These are phyloP conservation scores for Sphecodes monilicornis DNA, from an alignment of 2,888 invertebrate genomes.

Conservation along the genomic window DNA sequence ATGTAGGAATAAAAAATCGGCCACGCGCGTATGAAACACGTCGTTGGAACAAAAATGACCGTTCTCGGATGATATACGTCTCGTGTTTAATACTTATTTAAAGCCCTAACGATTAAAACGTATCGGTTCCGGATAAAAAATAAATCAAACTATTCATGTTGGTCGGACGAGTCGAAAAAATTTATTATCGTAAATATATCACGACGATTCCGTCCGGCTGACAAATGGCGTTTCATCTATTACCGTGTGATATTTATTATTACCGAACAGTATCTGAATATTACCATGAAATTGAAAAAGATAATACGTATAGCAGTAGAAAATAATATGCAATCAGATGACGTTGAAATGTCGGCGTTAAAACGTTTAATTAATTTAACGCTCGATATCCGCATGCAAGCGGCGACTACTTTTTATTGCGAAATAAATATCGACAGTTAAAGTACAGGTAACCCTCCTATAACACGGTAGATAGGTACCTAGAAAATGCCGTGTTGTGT, in stretches of 20 bases:
- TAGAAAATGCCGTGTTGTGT: too few relatives aligned
- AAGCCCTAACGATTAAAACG: constrained; percentile 33
- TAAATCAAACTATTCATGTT: constrained; percentile 16
- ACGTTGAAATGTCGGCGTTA: not conserved
- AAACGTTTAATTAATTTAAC: not conserved
- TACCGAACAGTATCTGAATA: not conserved
- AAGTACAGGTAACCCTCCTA: too few relatives aligned
- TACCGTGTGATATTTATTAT: not conserved
- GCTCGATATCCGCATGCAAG: not conserved
- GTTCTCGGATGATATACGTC: constrained; percentile 23
- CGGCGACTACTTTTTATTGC: not conserved
- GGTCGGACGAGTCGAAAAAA: constrained; percentile 3
- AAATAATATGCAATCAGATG: not conserved
- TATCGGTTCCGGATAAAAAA: constrained; percentile 7
- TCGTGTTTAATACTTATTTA: constrained; percentile 33
- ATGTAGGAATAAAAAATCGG: constrained; percentile 22
- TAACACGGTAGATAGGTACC: too few relatives aligned
- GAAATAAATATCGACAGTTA: constrained; percentile 1
- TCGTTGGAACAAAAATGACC: constrained; percentile 13
- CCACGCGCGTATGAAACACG: constrained; percentile 21
- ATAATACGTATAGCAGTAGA: not conserved
- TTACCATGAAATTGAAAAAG: not conserved
- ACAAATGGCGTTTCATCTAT: not conserved
- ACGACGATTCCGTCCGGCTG: not conserved
- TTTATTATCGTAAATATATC: not conserved